A percentile compares a stretch with the other conserved stretches of the same genome.
Conservation (phyloP, 2,113 vertebrate species). For the Rhynchomys soricoides region DNA sequence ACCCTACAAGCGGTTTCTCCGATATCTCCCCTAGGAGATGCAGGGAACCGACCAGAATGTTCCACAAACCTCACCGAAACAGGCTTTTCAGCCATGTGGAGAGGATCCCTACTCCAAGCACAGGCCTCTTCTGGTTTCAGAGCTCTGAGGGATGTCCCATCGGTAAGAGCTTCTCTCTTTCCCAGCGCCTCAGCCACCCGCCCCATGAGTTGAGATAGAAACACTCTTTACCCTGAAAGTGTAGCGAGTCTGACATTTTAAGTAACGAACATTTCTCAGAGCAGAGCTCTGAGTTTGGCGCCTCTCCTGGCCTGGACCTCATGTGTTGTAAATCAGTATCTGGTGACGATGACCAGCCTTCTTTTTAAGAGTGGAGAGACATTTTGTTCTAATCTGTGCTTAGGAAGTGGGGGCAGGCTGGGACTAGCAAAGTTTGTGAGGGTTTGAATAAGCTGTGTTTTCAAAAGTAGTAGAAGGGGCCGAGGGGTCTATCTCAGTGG, state of each 20-base stretch:
- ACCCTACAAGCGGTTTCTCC: neutral
- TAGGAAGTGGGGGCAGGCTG: neutral
- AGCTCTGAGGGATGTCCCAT: neutral
- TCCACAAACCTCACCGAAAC: neutral
- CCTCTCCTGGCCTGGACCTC: slow-evolving; percentile 45
- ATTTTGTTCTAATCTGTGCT: slow-evolving; percentile 30
- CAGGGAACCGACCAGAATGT: neutral
- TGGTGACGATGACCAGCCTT: slow-evolving; percentile 19
- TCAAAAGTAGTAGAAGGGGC: neutral
- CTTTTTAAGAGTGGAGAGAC: neutral
- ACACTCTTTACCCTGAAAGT: neutral
- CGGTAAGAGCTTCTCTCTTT: neutral
- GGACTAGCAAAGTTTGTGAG: neutral
- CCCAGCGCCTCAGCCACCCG: neutral
- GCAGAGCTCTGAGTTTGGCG: slow-evolving; percentile 4
- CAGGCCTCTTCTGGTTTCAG: neutral
- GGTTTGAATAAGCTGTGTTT: slow-evolving; percentile 20
- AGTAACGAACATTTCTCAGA: slow-evolving; percentile 25
- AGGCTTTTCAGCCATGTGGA: neutral
- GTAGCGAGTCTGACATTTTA: slow-evolving; percentile 50
- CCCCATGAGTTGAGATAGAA: neutral
- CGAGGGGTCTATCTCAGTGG: too few species aligned
- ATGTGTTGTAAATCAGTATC: slow-evolving; percentile 18
- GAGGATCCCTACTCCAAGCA: neutral
- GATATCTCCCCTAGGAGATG: neutral